Evolutionary conservation across 2,113 vertebrate genomes (phyloP).

Genomic region (Delphinapterus leucas): DNA sequence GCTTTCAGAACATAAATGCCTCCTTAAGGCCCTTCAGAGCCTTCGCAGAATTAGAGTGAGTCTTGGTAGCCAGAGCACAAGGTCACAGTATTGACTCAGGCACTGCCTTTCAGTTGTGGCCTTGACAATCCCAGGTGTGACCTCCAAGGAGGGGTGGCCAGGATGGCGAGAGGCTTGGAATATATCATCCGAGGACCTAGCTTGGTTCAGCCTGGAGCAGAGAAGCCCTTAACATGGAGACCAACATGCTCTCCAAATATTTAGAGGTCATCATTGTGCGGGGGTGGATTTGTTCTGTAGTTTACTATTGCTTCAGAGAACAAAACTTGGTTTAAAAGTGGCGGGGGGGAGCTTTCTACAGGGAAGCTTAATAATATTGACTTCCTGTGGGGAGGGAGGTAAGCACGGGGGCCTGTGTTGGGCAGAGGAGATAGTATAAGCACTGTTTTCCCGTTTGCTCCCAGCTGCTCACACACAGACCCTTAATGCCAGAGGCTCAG

Average conservation of each 20-base stretch:
- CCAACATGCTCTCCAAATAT: slow-evolving; percentile 4
- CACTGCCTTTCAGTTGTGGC: neutral
- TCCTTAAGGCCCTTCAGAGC: neutral
- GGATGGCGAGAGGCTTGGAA: neutral
- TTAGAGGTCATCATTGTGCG: neutral
- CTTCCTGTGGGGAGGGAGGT: neutral
- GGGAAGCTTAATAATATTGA: neutral
- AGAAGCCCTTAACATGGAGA: neutral
- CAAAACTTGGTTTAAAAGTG: neutral
- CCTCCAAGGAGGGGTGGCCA: neutral
- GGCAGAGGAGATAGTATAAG: neutral
- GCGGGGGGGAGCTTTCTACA: neutral
- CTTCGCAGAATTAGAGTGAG: neutral
- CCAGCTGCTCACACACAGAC: neutral
- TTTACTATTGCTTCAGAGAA: slow-evolving; percentile 29
- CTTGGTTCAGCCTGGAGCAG: neutral
- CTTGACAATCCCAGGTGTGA: neutral
- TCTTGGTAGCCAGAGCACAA: neutral
- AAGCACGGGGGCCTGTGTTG: too few species aligned
- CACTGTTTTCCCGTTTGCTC: neutral
- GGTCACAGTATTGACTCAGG: neutral
- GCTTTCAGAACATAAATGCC: neutral
- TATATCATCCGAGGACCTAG: neutral
- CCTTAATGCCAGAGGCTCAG: neutral
- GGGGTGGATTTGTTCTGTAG: neutral